phyloP scores from a whole-genome alignment of 2,888 invertebrate species.

The Latrodectus elegans region DNA sequence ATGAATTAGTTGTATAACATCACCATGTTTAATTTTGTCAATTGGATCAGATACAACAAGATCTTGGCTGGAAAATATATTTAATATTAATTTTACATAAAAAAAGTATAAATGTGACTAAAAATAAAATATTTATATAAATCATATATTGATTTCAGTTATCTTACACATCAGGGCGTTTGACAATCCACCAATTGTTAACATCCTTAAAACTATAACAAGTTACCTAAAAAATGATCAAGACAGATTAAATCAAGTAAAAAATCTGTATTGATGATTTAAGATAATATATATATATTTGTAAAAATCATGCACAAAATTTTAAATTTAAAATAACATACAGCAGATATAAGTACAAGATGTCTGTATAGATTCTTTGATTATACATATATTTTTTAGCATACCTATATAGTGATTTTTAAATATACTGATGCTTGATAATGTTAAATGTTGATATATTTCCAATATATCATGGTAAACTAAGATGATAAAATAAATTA shows the following conservation, averaged over 20 bases:
- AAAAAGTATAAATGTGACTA: not conserved
- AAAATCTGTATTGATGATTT: not conserved
- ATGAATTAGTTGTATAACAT: conserved; percentile 93
- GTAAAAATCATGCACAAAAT: not conserved
- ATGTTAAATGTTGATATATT: too few species aligned
- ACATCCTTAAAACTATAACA: conserved; percentile 82
- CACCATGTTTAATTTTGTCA: conserved; percentile 90
- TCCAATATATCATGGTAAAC: too few species aligned
- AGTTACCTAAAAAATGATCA: conserved; percentile 73
- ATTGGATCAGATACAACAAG: conserved; percentile 86
- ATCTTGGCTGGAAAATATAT: conserved; percentile 76
- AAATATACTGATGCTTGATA: too few species aligned
- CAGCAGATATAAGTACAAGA: too few species aligned
- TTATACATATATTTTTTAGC: too few species aligned
- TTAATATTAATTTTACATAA: not conserved
- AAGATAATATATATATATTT: not conserved
- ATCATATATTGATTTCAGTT: not conserved
- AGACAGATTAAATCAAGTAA: not conserved
- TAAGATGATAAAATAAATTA: too few species aligned
- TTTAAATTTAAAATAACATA: too few species aligned
- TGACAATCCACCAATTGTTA: conserved; percentile 99
- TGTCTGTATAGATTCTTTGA: too few species aligned
- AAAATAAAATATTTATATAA: not conserved
- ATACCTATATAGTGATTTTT: too few species aligned
- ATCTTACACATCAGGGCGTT: conserved; percentile 82